Base-by-base conservation (phyloP, 2,113 vertebrate genomes). In the Pseudorectes ferrugineus region DNA sequence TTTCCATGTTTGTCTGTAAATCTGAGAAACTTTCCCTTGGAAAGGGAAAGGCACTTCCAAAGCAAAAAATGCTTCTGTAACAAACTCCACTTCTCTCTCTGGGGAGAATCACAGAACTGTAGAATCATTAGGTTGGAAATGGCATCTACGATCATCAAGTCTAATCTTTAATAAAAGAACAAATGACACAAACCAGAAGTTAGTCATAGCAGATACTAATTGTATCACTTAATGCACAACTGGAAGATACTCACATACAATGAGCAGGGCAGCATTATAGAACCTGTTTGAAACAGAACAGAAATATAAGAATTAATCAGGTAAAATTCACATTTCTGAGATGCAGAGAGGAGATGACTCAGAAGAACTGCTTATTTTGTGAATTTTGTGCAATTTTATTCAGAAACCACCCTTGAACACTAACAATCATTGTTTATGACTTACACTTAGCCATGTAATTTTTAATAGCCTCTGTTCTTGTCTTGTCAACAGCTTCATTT, bases 401-500 rank as follows among this genome's bases (percentile, higher is more conserved):
- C 40, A 62, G 73, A 87, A 92, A 67, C 48, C 26, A 71, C 22
- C 38, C 61, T 70, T 57, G 36, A 84, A 93, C 14, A 29, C 18
- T 63, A 81, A 76, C 22, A 7, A 17, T 52, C 42, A 42, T 80
- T 91, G 59, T 76, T 83, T 92, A 81, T 84, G 46, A 84, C 55
- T 89, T 42, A 59, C 6, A 59, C 3, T 81, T 91, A 74, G 22
- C 26, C 40, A 43, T 46, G 65, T 40, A 95, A 75, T 91, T 95
- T 92, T 96, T 81, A 89, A 89, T 71, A 86, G 38, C 23, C 29
- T 74, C 51, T 81, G 46, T 55, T 91, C 54, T 66, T 75, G n/a
- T 94, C 92, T 82, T 93, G 85, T 94, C 71, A 92, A 79, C 88
- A 90, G 23, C 42, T 93, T 94, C 71, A 80, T 94, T 94, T 90